Conservation (phyloP, 1,140 invertebrate genomes). For the fruit fly (Drosophila melanogaster) region DNA sequence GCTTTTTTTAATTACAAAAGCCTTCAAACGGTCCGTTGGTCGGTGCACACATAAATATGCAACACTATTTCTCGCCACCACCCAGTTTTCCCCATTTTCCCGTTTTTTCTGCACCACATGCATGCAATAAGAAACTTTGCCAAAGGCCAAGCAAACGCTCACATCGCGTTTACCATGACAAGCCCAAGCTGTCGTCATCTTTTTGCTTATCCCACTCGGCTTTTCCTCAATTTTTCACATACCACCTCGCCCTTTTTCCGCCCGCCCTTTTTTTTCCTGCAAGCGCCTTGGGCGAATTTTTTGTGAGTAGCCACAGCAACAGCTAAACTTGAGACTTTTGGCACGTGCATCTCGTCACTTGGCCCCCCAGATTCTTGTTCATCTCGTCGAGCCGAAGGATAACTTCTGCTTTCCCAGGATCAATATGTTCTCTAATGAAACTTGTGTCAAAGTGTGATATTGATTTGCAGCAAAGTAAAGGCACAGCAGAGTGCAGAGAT, state of each 20-base stretch:
- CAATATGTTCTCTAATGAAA: conserved; percentile 60
- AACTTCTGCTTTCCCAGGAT: conserved; percentile 27
- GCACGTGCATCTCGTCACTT: conserved; percentile 41
- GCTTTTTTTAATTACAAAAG: conserved; percentile 67
- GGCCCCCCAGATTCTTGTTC: conserved; percentile 1
- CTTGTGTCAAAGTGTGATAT: conserved; percentile 45
- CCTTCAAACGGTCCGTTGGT: conserved; percentile 34
- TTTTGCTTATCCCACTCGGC: conserved; percentile 27
- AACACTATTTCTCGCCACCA: conserved; percentile 37
- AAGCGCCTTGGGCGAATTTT: conserved; percentile 24
- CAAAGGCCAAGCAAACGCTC: conserved; percentile 45
- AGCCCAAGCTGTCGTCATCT: conserved; percentile 43
- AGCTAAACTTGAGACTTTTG: conserved; percentile 56
- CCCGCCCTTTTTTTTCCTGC: neutral
- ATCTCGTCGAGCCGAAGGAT: conserved; percentile 7
- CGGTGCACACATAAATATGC: conserved; percentile 56
- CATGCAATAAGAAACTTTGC: conserved; percentile 54
- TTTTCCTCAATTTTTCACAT: conserved; percentile 40
- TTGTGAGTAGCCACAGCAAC: conserved; percentile 45
- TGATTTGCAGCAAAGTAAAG: conserved; percentile 25
- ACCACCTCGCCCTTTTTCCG: conserved; percentile 7
- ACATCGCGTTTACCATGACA: conserved; percentile 41
- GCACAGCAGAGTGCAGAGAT: neutral
- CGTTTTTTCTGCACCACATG: conserved; percentile 9
- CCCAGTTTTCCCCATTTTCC: conserved; percentile 3